A percentile compares a stretch with the other conserved stretches of the same genome.
phyloP scores from a whole-genome alignment of 2,888 invertebrate genomes.

The Coenonympha arcania region DNA sequence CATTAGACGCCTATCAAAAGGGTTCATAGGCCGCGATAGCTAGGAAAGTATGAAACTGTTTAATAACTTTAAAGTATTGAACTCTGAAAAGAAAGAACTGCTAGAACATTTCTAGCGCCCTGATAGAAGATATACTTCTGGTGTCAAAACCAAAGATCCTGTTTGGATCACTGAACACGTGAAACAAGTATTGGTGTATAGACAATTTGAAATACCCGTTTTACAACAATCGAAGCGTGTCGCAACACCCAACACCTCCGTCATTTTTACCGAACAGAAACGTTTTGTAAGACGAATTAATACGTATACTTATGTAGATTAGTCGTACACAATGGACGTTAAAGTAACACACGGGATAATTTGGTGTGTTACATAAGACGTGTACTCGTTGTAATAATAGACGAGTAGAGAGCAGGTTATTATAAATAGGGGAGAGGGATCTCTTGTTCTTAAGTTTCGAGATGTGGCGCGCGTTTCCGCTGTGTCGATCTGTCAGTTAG shows the following conservation, averaged over 20 bases:
- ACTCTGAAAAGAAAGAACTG: too few species aligned
- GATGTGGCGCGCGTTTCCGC: slow-evolving; percentile 21
- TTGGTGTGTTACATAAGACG: slow-evolving; percentile 62
- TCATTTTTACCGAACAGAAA: slow-evolving; percentile 64
- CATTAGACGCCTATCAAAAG: too few species aligned
- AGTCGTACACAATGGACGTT: slow-evolving; percentile 66
- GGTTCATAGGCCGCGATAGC: too few species aligned
- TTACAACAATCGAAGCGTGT: slow-evolving; percentile 35
- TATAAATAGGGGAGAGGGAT: slow-evolving; percentile 65
- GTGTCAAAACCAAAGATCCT: too few species aligned
- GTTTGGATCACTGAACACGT: too few species aligned
- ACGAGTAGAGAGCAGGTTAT: slow-evolving; percentile 52
- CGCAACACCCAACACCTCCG: slow-evolving; percentile 49
- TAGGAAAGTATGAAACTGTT: too few species aligned
- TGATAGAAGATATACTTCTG: too few species aligned
- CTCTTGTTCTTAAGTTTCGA: slow-evolving; percentile 40
- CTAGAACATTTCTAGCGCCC: too few species aligned
- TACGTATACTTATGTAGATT: slow-evolving; percentile 74
- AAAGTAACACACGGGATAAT: slow-evolving; percentile 67
- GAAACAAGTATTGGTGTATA: slow-evolving; percentile 48
- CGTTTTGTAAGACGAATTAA: slow-evolving; percentile 71
- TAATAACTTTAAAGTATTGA: too few species aligned
- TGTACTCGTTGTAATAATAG: slow-evolving; percentile 59
- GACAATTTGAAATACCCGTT: slow-evolving; percentile 50
- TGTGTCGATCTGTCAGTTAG: background rate